Conservation (phyloP, 2,888 invertebrate species). For the Pseudococcus jackbeardsleyi region DNA sequence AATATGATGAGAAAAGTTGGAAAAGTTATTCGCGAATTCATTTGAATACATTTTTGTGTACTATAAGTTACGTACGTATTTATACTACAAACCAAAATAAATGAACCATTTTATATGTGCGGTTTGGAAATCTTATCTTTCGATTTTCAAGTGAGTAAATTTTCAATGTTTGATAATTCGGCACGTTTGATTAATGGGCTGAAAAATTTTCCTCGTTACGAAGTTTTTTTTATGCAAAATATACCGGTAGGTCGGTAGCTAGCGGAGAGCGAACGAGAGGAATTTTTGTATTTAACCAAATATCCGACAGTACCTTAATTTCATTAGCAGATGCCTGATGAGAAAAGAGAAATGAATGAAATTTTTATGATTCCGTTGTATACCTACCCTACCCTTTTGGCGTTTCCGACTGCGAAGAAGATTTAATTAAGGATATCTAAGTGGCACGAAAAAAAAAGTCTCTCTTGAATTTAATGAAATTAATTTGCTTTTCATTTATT, state of each 20-base stretch:
- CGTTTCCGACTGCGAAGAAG: background rate
- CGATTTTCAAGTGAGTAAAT: background rate
- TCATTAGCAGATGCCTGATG: constrained; percentile 5
- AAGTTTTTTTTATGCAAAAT: background rate
- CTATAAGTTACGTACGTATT: background rate
- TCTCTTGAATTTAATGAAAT: constrained; percentile 14
- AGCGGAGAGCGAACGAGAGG: background rate
- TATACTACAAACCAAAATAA: background rate
- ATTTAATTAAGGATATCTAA: constrained; percentile 31
- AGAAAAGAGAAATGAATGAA: constrained; percentile 2
- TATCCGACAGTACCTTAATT: constrained; percentile 16
- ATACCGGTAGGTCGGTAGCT: background rate
- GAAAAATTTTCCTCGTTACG: background rate
- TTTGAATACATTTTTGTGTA: background rate
- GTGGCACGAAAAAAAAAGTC: constrained; percentile 8
- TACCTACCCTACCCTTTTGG: background rate
- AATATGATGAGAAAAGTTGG: background rate
- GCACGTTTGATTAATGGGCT: background rate
- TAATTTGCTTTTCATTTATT: constrained; percentile 29
- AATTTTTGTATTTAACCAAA: constrained; percentile 21
- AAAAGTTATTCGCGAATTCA: constrained; percentile 6
- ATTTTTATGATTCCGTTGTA: constrained; percentile 40
- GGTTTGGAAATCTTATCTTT: background rate
- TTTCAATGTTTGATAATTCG: background rate
- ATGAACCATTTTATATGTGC: constrained; percentile 4